Evolutionary conservation across 2,888 invertebrate species (phyloP).

Genomic region (Eupithecia tripunctaria): DNA sequence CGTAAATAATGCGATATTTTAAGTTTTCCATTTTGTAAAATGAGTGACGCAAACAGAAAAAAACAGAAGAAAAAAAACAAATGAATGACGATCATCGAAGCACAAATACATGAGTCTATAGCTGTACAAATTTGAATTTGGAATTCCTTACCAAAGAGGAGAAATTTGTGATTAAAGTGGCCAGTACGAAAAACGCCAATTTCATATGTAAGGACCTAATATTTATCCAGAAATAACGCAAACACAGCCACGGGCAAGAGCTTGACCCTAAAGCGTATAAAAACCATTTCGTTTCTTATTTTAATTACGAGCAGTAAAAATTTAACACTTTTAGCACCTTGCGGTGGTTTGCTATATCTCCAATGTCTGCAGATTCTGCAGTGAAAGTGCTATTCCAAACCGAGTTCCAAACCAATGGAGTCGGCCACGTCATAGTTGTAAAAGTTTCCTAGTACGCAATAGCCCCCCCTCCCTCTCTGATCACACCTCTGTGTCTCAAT

Average conservation of each 20-base stretch:
- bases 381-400: not conserved
- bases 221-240: not conserved
- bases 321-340: not conserved
- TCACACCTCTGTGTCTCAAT: constrained; percentile 52
- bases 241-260: not conserved
- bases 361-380: not conserved
- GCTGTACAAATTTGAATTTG: no score
- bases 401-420: not conserved
- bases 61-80: no score
- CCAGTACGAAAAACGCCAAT: no score
- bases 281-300: not conserved
- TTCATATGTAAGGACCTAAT: no score
- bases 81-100: no score
- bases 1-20: no score
- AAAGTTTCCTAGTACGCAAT: not conserved
- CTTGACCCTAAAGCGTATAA: not conserved
- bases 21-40: no score
- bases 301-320: not conserved
- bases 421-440: not conserved
- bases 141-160: no score
- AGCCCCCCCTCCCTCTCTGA: constrained; percentile 7
- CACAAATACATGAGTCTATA: no score
- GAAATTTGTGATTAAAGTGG: no score
- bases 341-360: not conserved
- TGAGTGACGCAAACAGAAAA: no score